These are phyloP conservation scores for Drosophila neotestacea DNA, from an alignment of 2,888 invertebrate species.

Conservation along the genomic window DNA sequence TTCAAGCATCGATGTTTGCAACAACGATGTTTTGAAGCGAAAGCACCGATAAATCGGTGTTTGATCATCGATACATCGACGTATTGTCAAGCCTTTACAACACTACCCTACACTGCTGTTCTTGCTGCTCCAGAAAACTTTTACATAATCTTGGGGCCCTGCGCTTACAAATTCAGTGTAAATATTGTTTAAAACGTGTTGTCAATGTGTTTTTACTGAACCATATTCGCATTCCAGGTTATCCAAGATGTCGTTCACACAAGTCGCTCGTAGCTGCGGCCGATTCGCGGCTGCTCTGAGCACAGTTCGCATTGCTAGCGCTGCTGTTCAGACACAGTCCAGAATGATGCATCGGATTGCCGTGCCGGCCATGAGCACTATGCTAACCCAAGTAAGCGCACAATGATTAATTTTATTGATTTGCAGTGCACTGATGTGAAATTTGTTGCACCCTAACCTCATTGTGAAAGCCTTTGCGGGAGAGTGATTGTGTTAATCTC, in stretches of 20 bases:
- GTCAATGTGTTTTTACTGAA: conserved; percentile 1
- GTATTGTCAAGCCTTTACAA: too few species aligned
- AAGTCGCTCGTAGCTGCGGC: conserved; percentile 83
- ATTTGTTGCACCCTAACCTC: conserved; percentile 74
- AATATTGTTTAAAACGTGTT: conserved; percentile 47
- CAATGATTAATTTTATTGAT: background rate
- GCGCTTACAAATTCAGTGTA: conserved; percentile 65
- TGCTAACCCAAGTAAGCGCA: conserved; percentile 69
- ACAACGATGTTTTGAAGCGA: too few species aligned
- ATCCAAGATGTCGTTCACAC: conserved; percentile 83
- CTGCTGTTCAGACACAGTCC: conserved; percentile 72
- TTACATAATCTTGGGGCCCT: conserved; percentile 82
- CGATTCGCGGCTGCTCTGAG: conserved; percentile 77
- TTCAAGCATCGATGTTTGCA: too few species aligned
- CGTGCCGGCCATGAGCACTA: conserved; percentile 75
- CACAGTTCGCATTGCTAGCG: conserved; percentile 66
- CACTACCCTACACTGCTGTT: conserved; percentile 37
- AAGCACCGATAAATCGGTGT: too few species aligned
- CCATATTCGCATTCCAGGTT: conserved; percentile 46
- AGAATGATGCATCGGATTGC: conserved; percentile 82
- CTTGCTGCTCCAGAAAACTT: conserved; percentile 78
- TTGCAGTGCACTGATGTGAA: background rate
- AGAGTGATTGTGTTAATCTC: conserved; percentile 17
- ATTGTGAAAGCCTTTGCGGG: conserved; percentile 50
- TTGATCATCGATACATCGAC: too few species aligned